phyloP scores from a whole-genome alignment of 2,113 vertebrate genomes.

The Coreoperca whiteheadi region DNA sequence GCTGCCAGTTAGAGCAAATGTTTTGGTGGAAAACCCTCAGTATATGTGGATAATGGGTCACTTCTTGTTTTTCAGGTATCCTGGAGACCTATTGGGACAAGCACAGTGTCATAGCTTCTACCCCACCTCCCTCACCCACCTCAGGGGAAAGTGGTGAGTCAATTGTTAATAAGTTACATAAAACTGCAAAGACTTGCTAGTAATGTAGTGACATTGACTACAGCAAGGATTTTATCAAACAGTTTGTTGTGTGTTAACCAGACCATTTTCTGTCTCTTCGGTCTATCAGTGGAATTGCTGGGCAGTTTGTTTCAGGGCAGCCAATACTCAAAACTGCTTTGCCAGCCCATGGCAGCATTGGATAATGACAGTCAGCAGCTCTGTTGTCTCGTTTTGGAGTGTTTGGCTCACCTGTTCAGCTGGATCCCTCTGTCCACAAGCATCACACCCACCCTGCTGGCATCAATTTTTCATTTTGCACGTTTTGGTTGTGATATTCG shows the following conservation, averaged over 20 bases:
- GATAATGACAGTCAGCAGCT: constrained; percentile 93
- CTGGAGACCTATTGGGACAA: constrained; percentile 98
- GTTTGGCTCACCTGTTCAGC: constrained; percentile 98
- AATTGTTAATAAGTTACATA: neutral
- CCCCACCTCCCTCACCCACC: constrained; percentile 96
- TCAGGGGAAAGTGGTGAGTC: constrained; percentile 93
- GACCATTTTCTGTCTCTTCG: constrained; percentile 26
- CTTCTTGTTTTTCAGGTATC: constrained; percentile 85
- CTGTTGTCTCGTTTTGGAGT: constrained; percentile 95
- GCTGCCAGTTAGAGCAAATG: neutral
- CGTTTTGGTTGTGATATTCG: constrained; percentile 95
- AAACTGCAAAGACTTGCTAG: neutral
- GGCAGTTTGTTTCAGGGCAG: constrained; percentile 93
- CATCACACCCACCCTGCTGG: constrained; percentile 96
- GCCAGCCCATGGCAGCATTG: constrained; percentile 92
- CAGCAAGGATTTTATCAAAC: neutral
- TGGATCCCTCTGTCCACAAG: constrained; percentile 98
- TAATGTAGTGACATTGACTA: neutral
- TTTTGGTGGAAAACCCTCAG: neutral
- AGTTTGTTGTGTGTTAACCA: constrained; percentile 14
- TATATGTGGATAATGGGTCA: neutral
- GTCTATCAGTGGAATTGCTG: constrained; percentile 82
- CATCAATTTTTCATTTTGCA: constrained; percentile 98
- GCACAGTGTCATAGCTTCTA: constrained; percentile 94
- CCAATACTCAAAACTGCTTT: constrained; percentile 90